Percentiles rank a stretch among this genome's conserved stretches.
These are phyloP conservation scores for Diphyllodes magnificus DNA, from an alignment of 2,113 vertebrate species.

Conservation along the genomic window DNA sequence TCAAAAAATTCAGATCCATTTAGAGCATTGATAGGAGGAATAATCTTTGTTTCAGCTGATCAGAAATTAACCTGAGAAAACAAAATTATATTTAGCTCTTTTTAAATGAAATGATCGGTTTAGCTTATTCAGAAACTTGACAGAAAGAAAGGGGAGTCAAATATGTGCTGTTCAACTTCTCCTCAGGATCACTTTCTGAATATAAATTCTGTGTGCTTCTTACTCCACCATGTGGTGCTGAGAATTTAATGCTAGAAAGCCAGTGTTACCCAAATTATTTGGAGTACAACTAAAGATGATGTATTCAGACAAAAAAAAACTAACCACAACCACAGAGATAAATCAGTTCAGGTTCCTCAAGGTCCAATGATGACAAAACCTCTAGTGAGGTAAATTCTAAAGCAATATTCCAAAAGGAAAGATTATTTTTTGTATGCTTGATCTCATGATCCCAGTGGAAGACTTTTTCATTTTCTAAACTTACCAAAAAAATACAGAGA, in stretches of 20 bases:
- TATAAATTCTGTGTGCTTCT: slow-evolving; percentile 49
- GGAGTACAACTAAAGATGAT: neutral
- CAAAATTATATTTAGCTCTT: neutral
- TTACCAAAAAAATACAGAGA: neutral
- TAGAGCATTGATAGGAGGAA: neutral
- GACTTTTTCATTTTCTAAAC: neutral
- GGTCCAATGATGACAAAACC: neutral
- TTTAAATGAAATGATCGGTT: neutral
- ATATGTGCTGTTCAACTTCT: neutral
- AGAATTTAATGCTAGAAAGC: slow-evolving; percentile 32
- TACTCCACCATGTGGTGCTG: slow-evolving; percentile 73
- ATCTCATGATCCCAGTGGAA: neutral
- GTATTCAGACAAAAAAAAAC: neutral
- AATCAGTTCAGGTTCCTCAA: neutral
- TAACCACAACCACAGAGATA: neutral
- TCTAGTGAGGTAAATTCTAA: neutral
- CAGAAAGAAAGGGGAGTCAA: neutral
- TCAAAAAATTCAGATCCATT: neutral
- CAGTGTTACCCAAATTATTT: neutral
- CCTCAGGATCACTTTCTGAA: neutral
- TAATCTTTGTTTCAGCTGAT: neutral
- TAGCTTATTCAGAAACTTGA: neutral
- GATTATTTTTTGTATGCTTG: neutral
- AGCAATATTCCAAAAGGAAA: neutral
- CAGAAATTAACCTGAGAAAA: neutral